These are phyloP conservation scores for Carapus acus DNA, from an alignment of 2,797 vertebrate genomes.

Conservation along the genomic window DNA sequence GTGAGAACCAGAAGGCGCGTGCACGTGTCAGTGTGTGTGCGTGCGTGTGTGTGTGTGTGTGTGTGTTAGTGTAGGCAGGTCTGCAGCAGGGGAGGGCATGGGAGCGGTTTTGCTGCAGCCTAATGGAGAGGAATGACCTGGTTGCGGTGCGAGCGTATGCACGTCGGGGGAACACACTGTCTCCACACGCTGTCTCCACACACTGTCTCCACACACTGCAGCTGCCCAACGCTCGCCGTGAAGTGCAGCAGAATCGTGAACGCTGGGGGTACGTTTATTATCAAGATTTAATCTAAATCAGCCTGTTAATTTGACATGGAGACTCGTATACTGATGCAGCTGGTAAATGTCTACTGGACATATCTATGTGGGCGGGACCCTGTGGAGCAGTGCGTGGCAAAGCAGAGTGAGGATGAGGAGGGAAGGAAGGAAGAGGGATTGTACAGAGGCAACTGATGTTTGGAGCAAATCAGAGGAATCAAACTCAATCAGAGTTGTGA, in stretches of 20 bases:
- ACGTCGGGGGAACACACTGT: slow-evolving; percentile 34
- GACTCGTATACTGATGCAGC: too few relatives aligned
- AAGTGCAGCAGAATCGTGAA: slow-evolving; percentile 16
- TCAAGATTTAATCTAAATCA: slow-evolving; percentile 14
- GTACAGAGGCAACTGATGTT: too few relatives aligned
- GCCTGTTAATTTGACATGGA: too few relatives aligned
- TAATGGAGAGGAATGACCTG: slow-evolving; percentile 53
- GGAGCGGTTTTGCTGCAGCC: slow-evolving; percentile 40
- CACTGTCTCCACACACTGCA: slow-evolving; percentile 20
- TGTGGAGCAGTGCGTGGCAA: too few relatives aligned
- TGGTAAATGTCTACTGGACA: too few relatives aligned
- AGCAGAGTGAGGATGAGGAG: too few relatives aligned
- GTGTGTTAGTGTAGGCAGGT: slow-evolving; percentile 13
- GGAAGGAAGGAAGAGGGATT: too few relatives aligned
- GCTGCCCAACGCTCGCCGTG: slow-evolving; percentile 14
- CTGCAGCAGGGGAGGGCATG: slow-evolving; percentile 35
- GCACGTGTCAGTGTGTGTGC: slow-evolving; percentile 7
- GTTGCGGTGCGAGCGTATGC: slow-evolving; percentile 43
- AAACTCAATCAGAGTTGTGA: too few relatives aligned
- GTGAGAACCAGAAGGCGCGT: slow-evolving; percentile 31
- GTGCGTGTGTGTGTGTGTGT: slow-evolving; percentile 26
- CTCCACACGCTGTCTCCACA: slow-evolving; percentile 16
- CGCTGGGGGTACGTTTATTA: slow-evolving; percentile 11
- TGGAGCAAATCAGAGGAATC: too few relatives aligned
- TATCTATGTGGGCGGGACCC: too few relatives aligned